Evolutionary conservation across 1,140 invertebrate genomes (phyloP).

Genomic region (Tetragnatha versicolor): DNA sequence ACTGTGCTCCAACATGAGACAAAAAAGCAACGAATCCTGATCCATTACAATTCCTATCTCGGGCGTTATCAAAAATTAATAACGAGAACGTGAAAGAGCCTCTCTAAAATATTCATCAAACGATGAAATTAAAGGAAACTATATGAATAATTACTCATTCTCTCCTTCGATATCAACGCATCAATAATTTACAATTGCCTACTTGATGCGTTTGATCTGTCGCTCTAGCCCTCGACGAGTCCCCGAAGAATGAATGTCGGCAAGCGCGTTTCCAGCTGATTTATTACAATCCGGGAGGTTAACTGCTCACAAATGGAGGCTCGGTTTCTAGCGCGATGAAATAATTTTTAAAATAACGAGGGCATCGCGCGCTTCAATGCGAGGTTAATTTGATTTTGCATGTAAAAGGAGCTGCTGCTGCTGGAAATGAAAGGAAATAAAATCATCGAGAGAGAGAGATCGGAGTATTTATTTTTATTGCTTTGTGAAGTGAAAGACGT

Average conservation of each 20-base stretch:
- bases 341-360: constrained; percentile 39
- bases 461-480: too few relatives aligned
- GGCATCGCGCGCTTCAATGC: too few relatives aligned
- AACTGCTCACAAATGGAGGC: constrained; percentile 15
- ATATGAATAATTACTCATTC: background rate
- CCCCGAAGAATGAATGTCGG: background rate
- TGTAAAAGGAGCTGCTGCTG: background rate
- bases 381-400: constrained; percentile 32
- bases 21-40: too few relatives aligned
- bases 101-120: constrained; percentile 13
- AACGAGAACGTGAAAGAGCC: too few relatives aligned
- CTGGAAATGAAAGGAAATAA: too few relatives aligned
- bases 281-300: background rate
- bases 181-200: constrained; percentile 24
- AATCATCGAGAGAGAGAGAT: too few relatives aligned
- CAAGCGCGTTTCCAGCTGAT: background rate
- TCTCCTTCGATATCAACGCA: background rate
- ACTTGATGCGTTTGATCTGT: background rate
- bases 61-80: too few relatives aligned
- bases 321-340: constrained; percentile 7
- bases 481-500: too few relatives aligned
- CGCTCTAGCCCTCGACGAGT: background rate
- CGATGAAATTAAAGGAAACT: constrained; percentile 3
- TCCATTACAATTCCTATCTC: too few relatives aligned
- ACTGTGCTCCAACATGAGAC: too few relatives aligned